Percentiles rank a stretch among this genome's conserved stretches.
Evolutionary conservation across 2,888 invertebrate species (phyloP).

Genomic region (Cataglyphis cursor): DNA sequence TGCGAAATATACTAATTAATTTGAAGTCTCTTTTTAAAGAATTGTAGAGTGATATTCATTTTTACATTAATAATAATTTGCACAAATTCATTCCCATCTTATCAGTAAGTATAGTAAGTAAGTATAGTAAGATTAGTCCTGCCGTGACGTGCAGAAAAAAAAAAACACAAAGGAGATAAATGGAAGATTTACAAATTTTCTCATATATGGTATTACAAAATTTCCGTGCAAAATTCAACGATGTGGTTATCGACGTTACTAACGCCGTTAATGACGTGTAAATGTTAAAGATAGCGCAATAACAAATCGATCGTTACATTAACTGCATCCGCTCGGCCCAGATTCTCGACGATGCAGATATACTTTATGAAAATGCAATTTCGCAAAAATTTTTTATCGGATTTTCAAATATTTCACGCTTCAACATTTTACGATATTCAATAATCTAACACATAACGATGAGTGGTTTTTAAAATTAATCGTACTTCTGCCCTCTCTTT

Average conservation of each 20-base stretch:
- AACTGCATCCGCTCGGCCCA: conserved; percentile 49
- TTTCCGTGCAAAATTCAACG: conserved; percentile 33
- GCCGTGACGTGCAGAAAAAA: background rate
- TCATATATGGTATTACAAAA: conserved; percentile 31
- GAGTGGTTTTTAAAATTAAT: background rate
- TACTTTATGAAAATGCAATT: conserved; percentile 2
- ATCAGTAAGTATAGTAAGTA: too few species aligned
- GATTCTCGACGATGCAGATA: conserved; percentile 30
- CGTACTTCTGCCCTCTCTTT: background rate
- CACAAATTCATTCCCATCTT: background rate
- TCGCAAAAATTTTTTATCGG: background rate
- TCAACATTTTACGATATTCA: background rate
- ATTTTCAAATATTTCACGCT: background rate
- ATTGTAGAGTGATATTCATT: background rate
- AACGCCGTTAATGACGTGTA: conserved; percentile 61
- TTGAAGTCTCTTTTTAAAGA: background rate
- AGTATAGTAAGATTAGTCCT: background rate
- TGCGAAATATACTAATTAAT: background rate
- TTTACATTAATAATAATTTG: background rate
- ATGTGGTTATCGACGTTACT: conserved; percentile 40
- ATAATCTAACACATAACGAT: background rate
- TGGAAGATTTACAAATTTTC: conserved; percentile 23
- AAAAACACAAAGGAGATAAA: conserved; percentile 25
- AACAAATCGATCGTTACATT: conserved; percentile 62
- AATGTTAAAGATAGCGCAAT: conserved; percentile 60